These are phyloP conservation scores for Pandemis corylana DNA, from an alignment of 2,888 invertebrate genomes.

Conservation along the genomic window DNA sequence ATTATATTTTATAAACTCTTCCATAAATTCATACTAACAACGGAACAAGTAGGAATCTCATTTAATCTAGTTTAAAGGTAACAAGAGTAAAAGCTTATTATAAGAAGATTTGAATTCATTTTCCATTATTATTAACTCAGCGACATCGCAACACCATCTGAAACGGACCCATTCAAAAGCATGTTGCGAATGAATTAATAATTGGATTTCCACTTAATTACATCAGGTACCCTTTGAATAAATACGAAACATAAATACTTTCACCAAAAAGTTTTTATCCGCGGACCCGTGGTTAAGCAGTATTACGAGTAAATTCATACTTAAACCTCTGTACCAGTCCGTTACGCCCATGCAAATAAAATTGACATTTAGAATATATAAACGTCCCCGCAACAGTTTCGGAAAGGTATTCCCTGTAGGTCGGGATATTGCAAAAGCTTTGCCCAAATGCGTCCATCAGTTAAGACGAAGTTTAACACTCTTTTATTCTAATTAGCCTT, in stretches of 20 bases:
- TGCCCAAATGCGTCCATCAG: conserved; percentile 66
- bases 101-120: too few relatives aligned
- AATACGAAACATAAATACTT: neutral
- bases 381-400: conserved; percentile 43
- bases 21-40: too few relatives aligned
- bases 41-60: too few relatives aligned
- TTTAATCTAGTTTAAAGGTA: too few relatives aligned
- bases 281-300: conserved; percentile 17
- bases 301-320: conserved; percentile 15
- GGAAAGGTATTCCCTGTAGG: conserved; percentile 50
- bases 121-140: neutral
- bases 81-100: too few relatives aligned
- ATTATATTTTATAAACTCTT: too few relatives aligned
- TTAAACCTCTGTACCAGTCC: conserved; percentile 15
- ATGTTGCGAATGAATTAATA: neutral
- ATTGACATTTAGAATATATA: conserved; percentile 32
- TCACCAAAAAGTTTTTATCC: neutral
- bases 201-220: neutral
- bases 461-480: conserved; percentile 74
- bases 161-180: neutral
- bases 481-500: conserved; percentile 79
- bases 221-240: neutral
- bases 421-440: conserved; percentile 53
- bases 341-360: conserved; percentile 32
- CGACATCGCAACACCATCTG: neutral